Base-by-base conservation (phyloP, 1,140 invertebrate genomes). In the Lepidurus arcticus region DNA sequence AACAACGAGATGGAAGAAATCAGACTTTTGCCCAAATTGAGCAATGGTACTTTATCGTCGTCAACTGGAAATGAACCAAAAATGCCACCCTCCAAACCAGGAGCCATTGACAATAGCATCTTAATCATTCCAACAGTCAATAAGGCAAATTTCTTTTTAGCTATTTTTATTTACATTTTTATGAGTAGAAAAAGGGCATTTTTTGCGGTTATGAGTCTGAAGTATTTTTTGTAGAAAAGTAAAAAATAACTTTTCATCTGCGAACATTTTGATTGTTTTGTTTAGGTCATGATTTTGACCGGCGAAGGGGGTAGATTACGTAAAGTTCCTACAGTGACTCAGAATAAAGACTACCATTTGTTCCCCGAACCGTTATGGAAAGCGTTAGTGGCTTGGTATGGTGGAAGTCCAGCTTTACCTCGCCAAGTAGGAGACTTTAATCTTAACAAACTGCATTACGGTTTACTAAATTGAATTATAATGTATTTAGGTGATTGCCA, bases 291-390 rank as follows among this genome's bases (percentile, higher is more conserved):
- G 42, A 86, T 92, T 9, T 86, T 95, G 73, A 95, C 94, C n/a
- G 92, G 92, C 79, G 94, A 95, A 87, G 94, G 94, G 73, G 93
- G 93, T 0, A 89, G 91, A 81, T 86, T 96, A 76, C 90, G 91
- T 79, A 87, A 89, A 77, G 87, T 89, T 3, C 53, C 53, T 11
- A n/a, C 53, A 13, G 85, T 95, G 73, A 88, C 89, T 10, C 89
- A 91, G 84, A 90, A 89, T 77, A 87, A 90, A 81, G 93, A 95
- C 86, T 95, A 93, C 87, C 91, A 94, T 85, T 85, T 95, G 53
- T 88, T 96, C 44, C 93, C 93, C 24, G 93, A 94, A 83, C 88
- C 91, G 42, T 85, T 95, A 78, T 96, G 93, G 94, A 91, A 92
- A 82, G 93, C 93, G 16, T 85, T 95, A 73, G 90, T 90, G 78